Evolutionary conservation across 1,140 invertebrate species (phyloP).

Genomic region (Aphelinus certus): DNA sequence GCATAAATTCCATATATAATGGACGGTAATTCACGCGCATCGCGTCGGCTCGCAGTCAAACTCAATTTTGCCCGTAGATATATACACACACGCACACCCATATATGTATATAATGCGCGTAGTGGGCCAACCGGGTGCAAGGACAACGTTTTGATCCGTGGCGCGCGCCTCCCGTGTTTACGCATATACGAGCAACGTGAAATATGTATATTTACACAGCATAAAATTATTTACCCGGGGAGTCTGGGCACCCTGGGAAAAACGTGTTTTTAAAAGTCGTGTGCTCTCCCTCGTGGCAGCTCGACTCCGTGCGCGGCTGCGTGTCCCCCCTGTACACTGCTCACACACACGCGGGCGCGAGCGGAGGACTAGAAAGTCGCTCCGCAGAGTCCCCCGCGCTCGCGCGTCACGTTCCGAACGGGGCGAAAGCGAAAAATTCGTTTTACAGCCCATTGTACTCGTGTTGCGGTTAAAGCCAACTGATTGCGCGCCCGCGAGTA

Average conservation of each 20-base stretch:
- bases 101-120: background rate
- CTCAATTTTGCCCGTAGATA: background rate
- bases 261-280: slow-evolving; percentile 36
- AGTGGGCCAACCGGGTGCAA: background rate
- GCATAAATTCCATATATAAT: background rate
- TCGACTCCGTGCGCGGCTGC: background rate
- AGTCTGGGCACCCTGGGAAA: slow-evolving; percentile 30
- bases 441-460: slow-evolving; percentile 41
- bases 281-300: slow-evolving; percentile 3
- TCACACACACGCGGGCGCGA: slow-evolving; percentile 2
- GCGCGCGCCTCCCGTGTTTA: slow-evolving; percentile 5
- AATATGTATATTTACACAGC: slow-evolving; percentile 38
- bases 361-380: background rate
- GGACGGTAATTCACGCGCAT: slow-evolving; percentile 13
- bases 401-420: slow-evolving; percentile 16
- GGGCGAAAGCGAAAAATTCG: slow-evolving; percentile 34
- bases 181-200: slow-evolving; percentile 16
- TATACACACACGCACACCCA: background rate
- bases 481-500: slow-evolving; percentile 37
- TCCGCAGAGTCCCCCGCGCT: background rate
- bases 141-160: slow-evolving; percentile 8
- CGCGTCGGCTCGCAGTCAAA: background rate
- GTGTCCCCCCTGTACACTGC: no score
- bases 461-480: slow-evolving; percentile 39
- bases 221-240: slow-evolving; percentile 35